Evolutionary conservation across 2,888 invertebrate genomes (phyloP).

Genomic region (Cremastinae sp.): DNA sequence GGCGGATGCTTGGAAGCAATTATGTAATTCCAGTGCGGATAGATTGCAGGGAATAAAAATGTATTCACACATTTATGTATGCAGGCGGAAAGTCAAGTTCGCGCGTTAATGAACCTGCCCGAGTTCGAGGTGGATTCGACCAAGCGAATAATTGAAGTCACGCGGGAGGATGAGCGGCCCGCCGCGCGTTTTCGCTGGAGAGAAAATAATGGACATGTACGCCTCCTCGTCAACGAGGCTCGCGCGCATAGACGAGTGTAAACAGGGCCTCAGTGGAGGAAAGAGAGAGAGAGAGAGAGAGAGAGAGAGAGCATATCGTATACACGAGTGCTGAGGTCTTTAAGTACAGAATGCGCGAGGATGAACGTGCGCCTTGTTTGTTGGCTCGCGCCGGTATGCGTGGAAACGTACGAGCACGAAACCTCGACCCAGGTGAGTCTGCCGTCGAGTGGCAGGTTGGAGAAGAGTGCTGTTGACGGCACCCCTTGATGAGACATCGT

Average conservation of each 20-base stretch:
- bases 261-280: constrained; percentile 7
- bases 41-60: neutral
- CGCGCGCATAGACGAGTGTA: constrained; percentile 15
- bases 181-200: constrained; percentile 48
- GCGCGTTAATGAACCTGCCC: constrained; percentile 65
- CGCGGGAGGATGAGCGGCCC: constrained; percentile 61
- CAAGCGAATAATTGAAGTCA: constrained; percentile 66
- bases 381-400: constrained; percentile 8
- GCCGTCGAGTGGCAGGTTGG: constrained; percentile 55
- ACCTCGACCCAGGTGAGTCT: constrained; percentile 59
- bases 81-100: constrained; percentile 59
- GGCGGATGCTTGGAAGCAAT: no score
- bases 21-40: no score
- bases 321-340: constrained; percentile 41
- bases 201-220: constrained; percentile 43
- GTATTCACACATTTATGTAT: neutral
- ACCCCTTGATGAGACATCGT: constrained; percentile 44
- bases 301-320: no score
- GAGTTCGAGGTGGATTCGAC: constrained; percentile 58
- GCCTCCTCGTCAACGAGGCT: constrained; percentile 30
- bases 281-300: no score
- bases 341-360: constrained; percentile 51
- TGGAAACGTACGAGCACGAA: constrained; percentile 52
- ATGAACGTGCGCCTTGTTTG: constrained; percentile 26
- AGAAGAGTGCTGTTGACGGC: constrained; percentile 42